Evolutionary conservation across 2,113 vertebrate genomes (phyloP), one percentile per base, ranked within the genome.

Genomic region (Percopsis transmontana): DNA sequence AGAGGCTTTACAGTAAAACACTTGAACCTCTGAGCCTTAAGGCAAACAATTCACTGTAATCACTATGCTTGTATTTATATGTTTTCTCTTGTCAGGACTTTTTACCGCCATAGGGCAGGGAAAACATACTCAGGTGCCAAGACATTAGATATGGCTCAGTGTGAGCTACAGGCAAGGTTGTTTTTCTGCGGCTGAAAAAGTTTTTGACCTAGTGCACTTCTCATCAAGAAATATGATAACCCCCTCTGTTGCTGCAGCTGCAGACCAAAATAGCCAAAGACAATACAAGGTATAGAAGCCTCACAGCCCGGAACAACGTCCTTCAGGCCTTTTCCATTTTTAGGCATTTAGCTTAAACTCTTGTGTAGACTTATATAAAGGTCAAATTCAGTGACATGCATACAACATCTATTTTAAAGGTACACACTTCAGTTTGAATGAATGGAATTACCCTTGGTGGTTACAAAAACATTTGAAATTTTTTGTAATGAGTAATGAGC

Each of bases 161-260:
- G 88, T 80, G 85, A 52, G 50, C 51, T 58, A 62, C 67, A 72
- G 72, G 21, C 68, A 13, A 58, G 62, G 70, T 52, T 66, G 71
- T 68, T 88, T 84, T 77, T 74, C 75, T 67, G 70, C 76, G n/a
- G n/a, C n/a, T n/a, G n/a, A n/a, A n/a, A n/a, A n/a, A 59, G 59
- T 57, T 55, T 24, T 72, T 85, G 88, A 88, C 87, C 86, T 51
- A 77, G 65, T 87, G 87, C 79, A 80, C 81, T 86, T 75, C 75
- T 73, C 68, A 68, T 56, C 1, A 15, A 74, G 87, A 82, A 77
- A 89, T 85, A 58, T 77, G 79, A 90, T 85, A 75, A 71, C 39
- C 19, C 52, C 66, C 38, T 67, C 74, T 68, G 83, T 47, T 52
- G 51, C 47, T 23, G 53, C 58, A 66, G 73, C 64, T 48, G 27